These are phyloP conservation scores for Catharus minimus DNA, from an alignment of 2,113 vertebrate genomes.

Conservation along the genomic window DNA sequence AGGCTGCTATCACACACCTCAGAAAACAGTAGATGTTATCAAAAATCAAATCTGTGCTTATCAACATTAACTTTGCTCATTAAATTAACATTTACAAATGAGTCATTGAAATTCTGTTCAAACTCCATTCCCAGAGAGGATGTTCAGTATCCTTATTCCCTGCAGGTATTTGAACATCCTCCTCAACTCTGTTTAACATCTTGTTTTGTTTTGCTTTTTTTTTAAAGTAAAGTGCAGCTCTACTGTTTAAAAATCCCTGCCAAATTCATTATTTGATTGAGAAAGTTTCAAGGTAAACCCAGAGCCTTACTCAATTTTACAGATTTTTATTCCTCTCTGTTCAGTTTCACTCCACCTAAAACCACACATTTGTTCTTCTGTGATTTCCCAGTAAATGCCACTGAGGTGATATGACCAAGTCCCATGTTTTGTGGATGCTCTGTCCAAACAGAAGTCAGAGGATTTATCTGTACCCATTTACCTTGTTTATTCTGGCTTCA, in stretches of 20 bases:
- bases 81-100: neutral
- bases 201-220: neutral
- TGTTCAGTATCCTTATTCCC: neutral
- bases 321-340: neutral
- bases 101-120: neutral
- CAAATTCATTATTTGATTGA: neutral
- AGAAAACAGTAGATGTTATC: neutral
- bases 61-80: neutral
- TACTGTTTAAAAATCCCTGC: neutral
- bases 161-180: neutral
- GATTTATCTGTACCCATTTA: conserved; percentile 37
- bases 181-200: neutral
- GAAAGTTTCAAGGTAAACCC: neutral
- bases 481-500: conserved; percentile 46
- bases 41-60: neutral
- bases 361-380: neutral
- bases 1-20: neutral
- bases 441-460: conserved; percentile 40
- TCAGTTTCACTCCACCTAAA: neutral
- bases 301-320: neutral
- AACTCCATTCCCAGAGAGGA: neutral
- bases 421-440: neutral
- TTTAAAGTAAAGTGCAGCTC: neutral
- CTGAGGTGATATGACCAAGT: neutral
- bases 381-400: neutral